Base-by-base conservation (phyloP, 2,113 vertebrate species). In the Cryptotis parvus region DNA sequence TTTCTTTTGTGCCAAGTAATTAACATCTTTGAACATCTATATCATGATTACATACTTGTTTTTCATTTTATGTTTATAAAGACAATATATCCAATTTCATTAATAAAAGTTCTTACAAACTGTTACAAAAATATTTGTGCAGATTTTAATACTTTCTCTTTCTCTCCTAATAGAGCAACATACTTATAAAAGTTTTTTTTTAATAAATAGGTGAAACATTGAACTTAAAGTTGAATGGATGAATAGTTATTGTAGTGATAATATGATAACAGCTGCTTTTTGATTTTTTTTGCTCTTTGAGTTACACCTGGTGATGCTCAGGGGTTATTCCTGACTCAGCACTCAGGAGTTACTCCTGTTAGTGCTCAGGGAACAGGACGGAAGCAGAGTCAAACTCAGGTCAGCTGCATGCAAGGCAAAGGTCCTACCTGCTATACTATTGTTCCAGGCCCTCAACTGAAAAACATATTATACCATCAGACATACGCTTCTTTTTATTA, bases 401-500 rank as follows among this genome's bases (percentile, higher is more conserved):
- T n/a, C n/a, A n/a, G n/a, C n/a, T n/a, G n/a, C n/a, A n/a, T n/a
- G n/a, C n/a, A n/a, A n/a, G n/a, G n/a, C n/a, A n/a, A n/a, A n/a
- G n/a, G n/a, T n/a, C n/a, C n/a, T n/a, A n/a, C n/a, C n/a, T n/a
- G n/a, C n/a, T n/a, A n/a, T n/a, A n/a, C n/a, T n/a, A n/a, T n/a
- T n/a, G n/a, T n/a, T n/a, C n/a, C n/a, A n/a, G n/a, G n/a, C n/a
- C n/a, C n/a, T n/a, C n/a, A 94, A 77, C 33, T 22, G 81, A 39
- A 4, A 91, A 89, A n/a, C 41, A 83, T 73, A 37, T 80, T 90
- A 85, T 61, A 79, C 55, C 87, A 16, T 70, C 96, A 63, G 9
- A 92, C n/a, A 94, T 11, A 72, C 81, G 77, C 9, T 35, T 55
- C 39, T 95, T 84, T 95, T 92, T 80, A 80, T 74, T 93, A 96